Percentiles rank a stretch among this genome's conserved stretches.
These are phyloP conservation scores for Polyommatus iphigenia DNA, from an alignment of 2,888 invertebrate species.

Conservation along the genomic window DNA sequence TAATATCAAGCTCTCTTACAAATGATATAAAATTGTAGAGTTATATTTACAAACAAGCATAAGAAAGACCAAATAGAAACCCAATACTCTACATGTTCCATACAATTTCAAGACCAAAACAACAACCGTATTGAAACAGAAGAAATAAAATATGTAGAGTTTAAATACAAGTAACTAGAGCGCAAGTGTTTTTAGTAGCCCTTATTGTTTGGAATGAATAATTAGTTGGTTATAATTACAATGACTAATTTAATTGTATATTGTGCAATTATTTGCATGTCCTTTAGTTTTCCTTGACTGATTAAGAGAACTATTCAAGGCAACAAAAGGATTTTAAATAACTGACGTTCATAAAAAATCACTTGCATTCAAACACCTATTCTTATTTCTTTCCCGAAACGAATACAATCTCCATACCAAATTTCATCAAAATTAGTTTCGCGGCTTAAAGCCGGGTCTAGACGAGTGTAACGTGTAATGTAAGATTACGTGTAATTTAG, in stretches of 20 bases:
- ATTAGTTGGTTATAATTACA: background rate
- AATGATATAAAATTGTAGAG: background rate
- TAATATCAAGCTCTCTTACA: background rate
- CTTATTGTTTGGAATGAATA: constrained; percentile 1
- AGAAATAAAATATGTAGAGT: background rate
- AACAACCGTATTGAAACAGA: background rate
- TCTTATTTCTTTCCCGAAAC: too few relatives aligned
- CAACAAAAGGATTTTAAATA: background rate
- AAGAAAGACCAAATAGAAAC: constrained; percentile 15
- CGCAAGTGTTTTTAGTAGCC: constrained; percentile 11
- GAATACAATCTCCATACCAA: too few relatives aligned
- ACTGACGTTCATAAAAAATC: too few relatives aligned
- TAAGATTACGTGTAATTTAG: too few relatives aligned
- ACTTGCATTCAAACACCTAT: too few relatives aligned
- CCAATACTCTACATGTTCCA: background rate
- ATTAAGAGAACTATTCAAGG: background rate
- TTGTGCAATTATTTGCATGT: background rate
- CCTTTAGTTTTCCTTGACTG: background rate
- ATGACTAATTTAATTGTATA: background rate
- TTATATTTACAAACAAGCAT: constrained; percentile 2
- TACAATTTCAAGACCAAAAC: background rate
- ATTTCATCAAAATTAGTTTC: too few relatives aligned
- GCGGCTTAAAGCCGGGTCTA: too few relatives aligned
- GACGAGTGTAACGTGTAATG: too few relatives aligned
- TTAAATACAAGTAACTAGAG: constrained; percentile 5